A percentile compares a stretch with the other conserved stretches of the same genome.
phyloP scores from a whole-genome alignment of 2,888 invertebrate genomes.

The Caenorhabditis drosophilae region DNA sequence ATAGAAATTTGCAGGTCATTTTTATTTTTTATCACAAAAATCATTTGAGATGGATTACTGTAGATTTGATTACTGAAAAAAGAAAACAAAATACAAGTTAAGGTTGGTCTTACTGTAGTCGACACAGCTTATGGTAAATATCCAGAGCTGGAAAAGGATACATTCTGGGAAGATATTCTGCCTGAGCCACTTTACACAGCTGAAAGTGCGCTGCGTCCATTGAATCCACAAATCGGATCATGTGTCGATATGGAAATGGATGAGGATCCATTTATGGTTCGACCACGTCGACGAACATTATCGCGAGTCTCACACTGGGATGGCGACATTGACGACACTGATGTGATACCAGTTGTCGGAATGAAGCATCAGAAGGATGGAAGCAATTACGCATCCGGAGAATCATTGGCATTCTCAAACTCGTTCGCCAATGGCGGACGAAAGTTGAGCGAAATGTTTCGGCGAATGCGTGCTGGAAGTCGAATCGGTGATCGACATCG shows the following conservation, averaged over 20 bases:
- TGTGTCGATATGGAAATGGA: slow-evolving; percentile 53
- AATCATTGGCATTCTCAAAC: slow-evolving; percentile 43
- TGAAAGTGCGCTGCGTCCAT: slow-evolving; percentile 57
- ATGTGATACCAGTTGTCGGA: slow-evolving; percentile 46
- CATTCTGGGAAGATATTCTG: slow-evolving; percentile 55
- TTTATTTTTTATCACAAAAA: too few relatives aligned
- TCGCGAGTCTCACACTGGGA: slow-evolving; percentile 32
- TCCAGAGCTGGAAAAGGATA: slow-evolving; percentile 54
- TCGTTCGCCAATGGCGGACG: slow-evolving; percentile 35
- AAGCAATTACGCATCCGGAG: slow-evolving; percentile 37
- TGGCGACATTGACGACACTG: slow-evolving; percentile 39
- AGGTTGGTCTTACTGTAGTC: slow-evolving; percentile 62
- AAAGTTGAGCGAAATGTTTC: slow-evolving; percentile 41
- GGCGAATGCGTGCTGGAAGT: slow-evolving; percentile 36
- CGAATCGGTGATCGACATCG: slow-evolving; percentile 21
- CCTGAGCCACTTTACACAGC: slow-evolving; percentile 64
- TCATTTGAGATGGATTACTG: too few relatives aligned
- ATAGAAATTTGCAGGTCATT: slow-evolving; percentile 58
- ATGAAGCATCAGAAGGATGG: slow-evolving; percentile 29
- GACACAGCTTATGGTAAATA: slow-evolving; percentile 57
- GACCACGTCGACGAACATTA: slow-evolving; percentile 42
- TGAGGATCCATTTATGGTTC: slow-evolving; percentile 57
- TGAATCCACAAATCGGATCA: slow-evolving; percentile 64
- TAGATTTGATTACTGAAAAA: too few relatives aligned
- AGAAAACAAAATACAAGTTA: neutral